Conservation (phyloP, 2,888 invertebrate genomes). For the Pedicia rivosa region DNA sequence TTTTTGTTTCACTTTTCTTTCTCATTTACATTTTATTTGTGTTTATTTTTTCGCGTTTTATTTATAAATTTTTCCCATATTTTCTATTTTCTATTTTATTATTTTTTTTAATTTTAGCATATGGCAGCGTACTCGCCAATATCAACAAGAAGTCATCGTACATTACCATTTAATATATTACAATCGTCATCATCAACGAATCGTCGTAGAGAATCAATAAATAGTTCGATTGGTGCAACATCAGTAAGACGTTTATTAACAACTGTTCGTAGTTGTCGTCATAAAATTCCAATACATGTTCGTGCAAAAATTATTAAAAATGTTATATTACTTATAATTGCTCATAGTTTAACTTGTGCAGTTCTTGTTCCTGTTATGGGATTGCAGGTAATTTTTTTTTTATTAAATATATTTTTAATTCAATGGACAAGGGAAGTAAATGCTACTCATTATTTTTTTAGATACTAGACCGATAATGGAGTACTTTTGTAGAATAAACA, state of each 20-base stretch:
- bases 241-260: constrained; percentile 60
- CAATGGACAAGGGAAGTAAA: too few relatives aligned
- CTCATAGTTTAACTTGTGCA: constrained; percentile 24
- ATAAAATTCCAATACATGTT: constrained; percentile 28
- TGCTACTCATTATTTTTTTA: too few relatives aligned
- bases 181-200: constrained; percentile 13
- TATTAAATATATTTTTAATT: too few relatives aligned
- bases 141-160: constrained; percentile 37
- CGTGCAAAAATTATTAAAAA: constrained; percentile 24
- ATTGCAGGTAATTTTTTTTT: constrained; percentile 12
- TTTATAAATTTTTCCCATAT: too few relatives aligned
- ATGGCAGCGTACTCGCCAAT: constrained; percentile 43
- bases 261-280: constrained; percentile 32
- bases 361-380: constrained; percentile 26
- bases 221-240: constrained; percentile 58
- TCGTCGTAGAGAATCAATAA: constrained; percentile 48
- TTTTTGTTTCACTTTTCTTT: too few relatives aligned
- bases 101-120: constrained; percentile 22
- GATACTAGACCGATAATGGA: too few relatives aligned
- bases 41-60: too few relatives aligned
- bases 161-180: constrained; percentile 16
- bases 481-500: too few relatives aligned
- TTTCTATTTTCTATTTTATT: too few relatives aligned
- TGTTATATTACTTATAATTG: constrained; percentile 24
- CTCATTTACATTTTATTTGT: too few relatives aligned